Base-by-base conservation (phyloP, 2,797 vertebrate species). In the Channallabes apus region DNA sequence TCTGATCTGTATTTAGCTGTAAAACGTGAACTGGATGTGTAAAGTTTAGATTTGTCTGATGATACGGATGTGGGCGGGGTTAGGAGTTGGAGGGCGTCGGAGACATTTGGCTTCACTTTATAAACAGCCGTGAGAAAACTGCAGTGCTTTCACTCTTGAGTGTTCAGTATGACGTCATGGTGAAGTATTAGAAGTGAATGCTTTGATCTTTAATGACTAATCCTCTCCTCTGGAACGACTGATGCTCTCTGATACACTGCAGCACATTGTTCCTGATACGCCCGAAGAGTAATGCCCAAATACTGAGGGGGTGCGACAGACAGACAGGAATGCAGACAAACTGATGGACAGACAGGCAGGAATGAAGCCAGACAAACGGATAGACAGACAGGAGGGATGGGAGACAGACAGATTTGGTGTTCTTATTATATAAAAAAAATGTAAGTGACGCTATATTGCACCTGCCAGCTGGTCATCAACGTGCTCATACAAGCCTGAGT, bases 401-500 rank as follows among this genome's bases (percentile, higher is more conserved):
- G 0, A 32, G 75, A 59, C 29, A 62, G 77, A 79, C 58, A 79
- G 76, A 38, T 78, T 35, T 78, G 20, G 17, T 12, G 27, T 59
- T n/a, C n/a, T 76, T 35, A 3, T 46, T 41, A 8, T 24, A 35
- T 29, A 29, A 11, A 67, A 81, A 58, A 62, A 62, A 41, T 61
- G 77, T 46, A 22, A 58, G 24, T 4, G 54, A 71, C 54, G 68
- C 81, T 82, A 62, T n/a, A 24, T 68, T 41, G 56, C 68, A 82
- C 81, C 81, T 72, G 81, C 68, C 67, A 17, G 67, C 80, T 32
- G 67, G 51, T 82, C 54, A 72, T 41, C 22, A 20, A 14, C 68
- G n/a, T 82, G 81, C 7, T 72, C 32, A 6, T 56, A 82, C 81
- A 71, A 0, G 81, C 29, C 18, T 35, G 51, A 15, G 22, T 82